Base-by-base conservation (phyloP, 2,113 vertebrate genomes). In the Centropristis striata region DNA sequence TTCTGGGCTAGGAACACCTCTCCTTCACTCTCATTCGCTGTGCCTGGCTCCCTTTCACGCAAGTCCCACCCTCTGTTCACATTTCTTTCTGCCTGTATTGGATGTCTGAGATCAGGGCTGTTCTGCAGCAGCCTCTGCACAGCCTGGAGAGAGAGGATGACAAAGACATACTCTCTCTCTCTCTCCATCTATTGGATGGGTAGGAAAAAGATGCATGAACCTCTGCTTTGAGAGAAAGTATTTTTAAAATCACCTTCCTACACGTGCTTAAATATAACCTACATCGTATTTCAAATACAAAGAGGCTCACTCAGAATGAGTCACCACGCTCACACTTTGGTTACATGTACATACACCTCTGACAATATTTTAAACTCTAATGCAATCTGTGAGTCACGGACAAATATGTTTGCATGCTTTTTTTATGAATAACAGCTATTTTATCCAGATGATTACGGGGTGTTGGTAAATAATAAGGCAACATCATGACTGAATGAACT, bases 1-100 rank as follows among this genome's bases (percentile, higher is more conserved):
- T 87, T 83, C 78, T 86, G 69, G 54, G 18, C 78, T 67, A 64
- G 80, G 37, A 85, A 90, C 78, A 88, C 86, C 91, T 92, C 92
- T 91, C 75, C 80, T 90, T 76, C 39, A 1, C 79, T 79, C 74
- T 55, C 80, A 94, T 93, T 93, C 14, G 92, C 78, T 79, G 49
- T 1, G 20, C 57, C 47, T 8, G 23, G 46, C 70, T 82, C 83
- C 64, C 75, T 66, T 75, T 82, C 61, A 47, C 20, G 12, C 47
- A 76, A 82, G 90, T 74, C 84, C 90, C 92, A 7, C 92, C 89
- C 81, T 49, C 78, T 81, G 25, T 64, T 71, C 66, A 61, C 37
- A 54, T 73, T 71, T 86, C 89, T 80, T 58, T 54, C 81, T 9
- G 1, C 46, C 51, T 71, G 78, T 20, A 89, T 94, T 92, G 91